A percentile compares a stretch with the other conserved stretches of the same genome.
Evolutionary conservation across 92 coral and sea anemone genomes (phyloP).

Genomic region (Scolanthus callimorphus): DNA sequence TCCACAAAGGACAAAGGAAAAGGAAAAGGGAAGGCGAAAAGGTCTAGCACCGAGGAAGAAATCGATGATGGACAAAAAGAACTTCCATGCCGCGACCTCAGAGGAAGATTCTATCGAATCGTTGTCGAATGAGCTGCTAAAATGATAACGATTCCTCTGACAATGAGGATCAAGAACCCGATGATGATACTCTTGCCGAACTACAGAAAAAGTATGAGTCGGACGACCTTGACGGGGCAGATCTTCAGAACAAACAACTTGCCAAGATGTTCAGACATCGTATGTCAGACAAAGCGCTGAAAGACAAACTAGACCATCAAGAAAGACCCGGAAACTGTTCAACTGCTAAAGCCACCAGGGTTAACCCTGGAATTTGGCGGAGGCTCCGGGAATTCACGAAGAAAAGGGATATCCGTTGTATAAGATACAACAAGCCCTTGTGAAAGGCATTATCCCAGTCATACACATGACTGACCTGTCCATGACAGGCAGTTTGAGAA

Average conservation of each 20-base stretch:
- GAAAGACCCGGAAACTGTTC: not conserved
- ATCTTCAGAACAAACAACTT: not conserved
- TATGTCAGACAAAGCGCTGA: not conserved
- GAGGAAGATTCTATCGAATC: no score
- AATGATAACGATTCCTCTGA: not conserved
- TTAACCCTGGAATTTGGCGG: not conserved
- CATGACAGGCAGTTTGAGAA: constrained; percentile 26
- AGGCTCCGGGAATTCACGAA: not conserved
- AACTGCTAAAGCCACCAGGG: not conserved
- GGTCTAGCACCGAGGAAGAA: not conserved
- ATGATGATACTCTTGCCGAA: not conserved
- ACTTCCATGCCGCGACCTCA: no score
- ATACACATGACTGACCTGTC: constrained; percentile 36
- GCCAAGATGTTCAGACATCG: not conserved
- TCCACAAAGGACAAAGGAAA: not conserved
- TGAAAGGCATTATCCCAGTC: constrained; percentile 18
- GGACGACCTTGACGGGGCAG: not conserved
- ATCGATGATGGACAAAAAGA: not conserved
- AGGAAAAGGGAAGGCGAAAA: not conserved
- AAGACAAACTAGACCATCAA: not conserved
- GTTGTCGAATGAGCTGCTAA: no score
- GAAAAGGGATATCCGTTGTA: not conserved
- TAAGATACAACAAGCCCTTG: not conserved
- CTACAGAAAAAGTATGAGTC: not conserved
- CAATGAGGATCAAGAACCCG: not conserved